A percentile compares a stretch with the other conserved stretches of the same genome.
Conservation (phyloP, 2,797 vertebrate species). For the Lacerta viridis region DNA sequence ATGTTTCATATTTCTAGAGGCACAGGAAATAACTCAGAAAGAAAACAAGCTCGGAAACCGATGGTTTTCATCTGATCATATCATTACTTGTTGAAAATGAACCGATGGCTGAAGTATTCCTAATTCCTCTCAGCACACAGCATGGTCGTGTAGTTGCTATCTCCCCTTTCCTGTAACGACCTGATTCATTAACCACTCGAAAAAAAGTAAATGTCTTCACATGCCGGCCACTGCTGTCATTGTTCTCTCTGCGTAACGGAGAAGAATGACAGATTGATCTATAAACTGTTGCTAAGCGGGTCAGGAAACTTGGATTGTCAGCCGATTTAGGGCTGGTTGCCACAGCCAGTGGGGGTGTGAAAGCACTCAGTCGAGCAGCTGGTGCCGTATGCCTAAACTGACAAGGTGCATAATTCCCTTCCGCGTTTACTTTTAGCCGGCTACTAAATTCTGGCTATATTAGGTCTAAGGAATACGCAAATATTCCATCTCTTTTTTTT, state of each 20-base stretch:
- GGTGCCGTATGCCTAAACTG: background rate
- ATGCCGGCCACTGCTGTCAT: background rate
- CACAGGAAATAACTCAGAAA: constrained; percentile 68
- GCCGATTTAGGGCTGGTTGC: background rate
- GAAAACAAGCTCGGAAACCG: constrained; percentile 56
- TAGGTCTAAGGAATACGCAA: too few relatives aligned
- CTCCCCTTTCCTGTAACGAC: constrained; percentile 26
- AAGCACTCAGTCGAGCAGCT: background rate
- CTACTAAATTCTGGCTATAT: too few relatives aligned
- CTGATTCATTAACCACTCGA: constrained; percentile 41
- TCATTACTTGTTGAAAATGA: constrained; percentile 6
- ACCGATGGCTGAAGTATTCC: constrained; percentile 32
- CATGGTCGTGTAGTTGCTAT: background rate
- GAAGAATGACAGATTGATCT: constrained; percentile 37
- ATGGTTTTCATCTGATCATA: constrained; percentile 48
- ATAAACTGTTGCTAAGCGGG: background rate
- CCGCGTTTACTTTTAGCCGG: background rate
- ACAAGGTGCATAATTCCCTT: background rate
- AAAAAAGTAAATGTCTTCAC: constrained; percentile 54
- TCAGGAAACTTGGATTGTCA: background rate
- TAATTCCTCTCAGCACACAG: constrained; percentile 39
- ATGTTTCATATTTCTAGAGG: background rate
- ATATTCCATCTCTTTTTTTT: too few relatives aligned
- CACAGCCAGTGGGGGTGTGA: background rate
- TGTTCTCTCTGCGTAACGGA: background rate